Percentiles rank a stretch among this genome's conserved stretches.
Conservation (phyloP, 2,888 invertebrate species). For the Limnephilus marmoratus region DNA sequence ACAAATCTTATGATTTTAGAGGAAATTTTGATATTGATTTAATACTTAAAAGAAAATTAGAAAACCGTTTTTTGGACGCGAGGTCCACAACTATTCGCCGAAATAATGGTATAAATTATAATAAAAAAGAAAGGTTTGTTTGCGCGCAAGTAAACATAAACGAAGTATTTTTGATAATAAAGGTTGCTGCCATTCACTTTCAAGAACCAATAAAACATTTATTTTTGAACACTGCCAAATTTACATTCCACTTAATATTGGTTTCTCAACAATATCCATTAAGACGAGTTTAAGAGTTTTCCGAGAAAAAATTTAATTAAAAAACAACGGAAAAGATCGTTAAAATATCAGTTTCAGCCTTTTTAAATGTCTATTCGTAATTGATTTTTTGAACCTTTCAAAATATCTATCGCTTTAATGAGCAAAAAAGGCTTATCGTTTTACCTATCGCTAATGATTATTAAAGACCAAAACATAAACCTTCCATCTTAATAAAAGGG, state of each 20-base stretch:
- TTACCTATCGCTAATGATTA: constrained; percentile 34
- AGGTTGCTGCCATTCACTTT: not conserved
- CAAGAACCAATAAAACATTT: not conserved
- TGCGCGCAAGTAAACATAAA: not conserved
- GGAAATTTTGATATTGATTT: too few relatives aligned
- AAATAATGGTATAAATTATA: too few relatives aligned
- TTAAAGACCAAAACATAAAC: constrained; percentile 33
- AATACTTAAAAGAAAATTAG: too few relatives aligned
- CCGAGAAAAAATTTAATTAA: not conserved
- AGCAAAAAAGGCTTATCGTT: constrained; percentile 22
- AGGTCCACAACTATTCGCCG: too few relatives aligned
- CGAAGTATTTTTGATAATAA: not conserved
- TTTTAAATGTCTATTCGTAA: not conserved
- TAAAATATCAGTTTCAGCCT: not conserved
- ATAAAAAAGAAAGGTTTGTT: too few relatives aligned
- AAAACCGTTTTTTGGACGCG: too few relatives aligned
- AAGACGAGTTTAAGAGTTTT: not conserved
- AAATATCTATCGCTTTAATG: constrained; percentile 37
- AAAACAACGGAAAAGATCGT: not conserved
- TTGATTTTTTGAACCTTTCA: constrained; percentile 2
- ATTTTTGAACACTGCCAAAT: not conserved
- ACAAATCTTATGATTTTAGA: too few relatives aligned
- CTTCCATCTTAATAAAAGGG: not conserved
- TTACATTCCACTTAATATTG: not conserved
- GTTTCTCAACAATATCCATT: not conserved